Base-by-base conservation (phyloP, 2,113 vertebrate genomes). In the Laterallus jamaicensis region DNA sequence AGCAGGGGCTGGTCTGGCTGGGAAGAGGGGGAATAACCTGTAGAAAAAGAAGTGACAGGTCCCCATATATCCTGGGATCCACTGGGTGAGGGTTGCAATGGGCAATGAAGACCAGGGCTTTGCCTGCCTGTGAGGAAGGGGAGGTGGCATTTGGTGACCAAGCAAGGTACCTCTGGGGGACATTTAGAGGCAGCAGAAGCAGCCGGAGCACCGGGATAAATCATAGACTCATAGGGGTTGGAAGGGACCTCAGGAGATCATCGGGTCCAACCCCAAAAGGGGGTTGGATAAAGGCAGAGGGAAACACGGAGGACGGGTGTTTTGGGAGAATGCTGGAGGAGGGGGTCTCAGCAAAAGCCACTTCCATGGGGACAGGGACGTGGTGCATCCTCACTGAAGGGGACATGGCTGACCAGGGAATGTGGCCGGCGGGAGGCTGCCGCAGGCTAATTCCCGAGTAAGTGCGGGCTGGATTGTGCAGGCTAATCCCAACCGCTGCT, bases 401-500 rank as follows among this genome's bases (percentile, higher is more conserved):
- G 76, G 56, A 50, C 2, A 5, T 10, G 70, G 42, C 52, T 70
- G 56, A 17, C 22, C 0, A 0, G 67, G 71, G 58, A 82, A 79
- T 71, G 93, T 8, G 10, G 55, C 81, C 92, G 6, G 3, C 5
- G 58, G 69, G 80, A 63, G 60, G 66, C 71, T 78, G 87, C 54
- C 2, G 2, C 82, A 26, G 50, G 12, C 77, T 86, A 40, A 85
- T 81, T 88, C 93, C 86, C 5, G 70, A 79, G 86, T 83, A 67
- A 37, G 76, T 71, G 68, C 18, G 24, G 94, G 77, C 91, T 84
- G 86, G 97, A 85, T 96, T 97, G 95, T 85, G 58, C 3, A 1
- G 10, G 11, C 91, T 97, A 96, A 97, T 97, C 97, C 10, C 4
- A 94, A 89, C 86, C 5, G 35, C 92, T 50, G 84, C 92, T 96